Base-by-base conservation (phyloP, 1,140 invertebrate genomes). In the Sipha flava region DNA sequence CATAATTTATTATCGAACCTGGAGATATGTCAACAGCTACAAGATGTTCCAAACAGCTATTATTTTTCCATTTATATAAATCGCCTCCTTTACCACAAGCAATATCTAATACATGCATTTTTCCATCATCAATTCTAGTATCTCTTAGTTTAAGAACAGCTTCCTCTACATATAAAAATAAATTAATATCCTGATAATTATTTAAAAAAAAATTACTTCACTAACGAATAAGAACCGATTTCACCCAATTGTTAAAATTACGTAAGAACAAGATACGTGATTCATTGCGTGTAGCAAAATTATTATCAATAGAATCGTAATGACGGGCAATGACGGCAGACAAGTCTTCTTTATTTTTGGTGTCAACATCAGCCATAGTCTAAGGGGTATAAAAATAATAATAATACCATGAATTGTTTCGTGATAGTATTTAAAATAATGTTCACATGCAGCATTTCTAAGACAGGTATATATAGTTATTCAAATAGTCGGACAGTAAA, bases 161-260 rank as follows among this genome's bases (percentile, higher is more conserved):
- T 84, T 93, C 90, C 84, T 89, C 87, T 88, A 80, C 40, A 54
- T 0, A 62, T 31, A 21, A 77, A 12, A 52, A n/a, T 2, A 81
- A 37, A 21, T 49, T 0, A 62, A 14, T 66, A 77, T 26, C 62
- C 6, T 29, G 7, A 62, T 12, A 10, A 6, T 12, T 1, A 29
- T 1, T 37, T 37, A 16, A 37, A 45, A 40, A 54, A 7, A 47
- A 62, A n/a, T 4, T 34, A 18, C 5, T 68, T 29, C n/a, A 86
- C 85, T 87, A 85, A 91, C 90, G 90, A 83, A 99, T 98, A 0
- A 98, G 87, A 87, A 96, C 94, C 85, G 94, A 93, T 87, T 99
- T 99, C 10, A 98, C 92, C 97, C 97, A 99, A 86, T 99, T 99
- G 85, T 99, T 99, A 84, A 98, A 98, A 86, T 98, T 99, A 82